Percentiles rank a stretch among this genome's conserved stretches.
These are phyloP conservation scores for Troides oblongomaculatus DNA, from an alignment of 2,888 invertebrate genomes.

Conservation along the genomic window DNA sequence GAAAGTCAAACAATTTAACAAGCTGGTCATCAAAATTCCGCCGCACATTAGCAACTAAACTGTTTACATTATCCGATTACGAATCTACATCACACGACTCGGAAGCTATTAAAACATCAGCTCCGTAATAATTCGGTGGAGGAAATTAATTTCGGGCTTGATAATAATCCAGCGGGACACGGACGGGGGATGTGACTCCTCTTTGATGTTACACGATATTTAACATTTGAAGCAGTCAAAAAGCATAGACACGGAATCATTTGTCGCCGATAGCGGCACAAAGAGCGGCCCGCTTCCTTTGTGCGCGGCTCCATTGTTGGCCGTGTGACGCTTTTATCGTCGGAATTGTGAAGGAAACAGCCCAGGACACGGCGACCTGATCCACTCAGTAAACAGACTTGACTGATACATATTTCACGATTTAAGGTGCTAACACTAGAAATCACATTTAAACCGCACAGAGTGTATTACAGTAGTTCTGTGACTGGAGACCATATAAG, in stretches of 20 bases:
- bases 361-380: constrained; percentile 22
- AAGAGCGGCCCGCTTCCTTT: constrained; percentile 29
- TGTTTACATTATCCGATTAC: too few relatives aligned
- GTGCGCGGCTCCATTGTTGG: constrained; percentile 25
- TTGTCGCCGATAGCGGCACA: constrained; percentile 30
- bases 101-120: too few relatives aligned
- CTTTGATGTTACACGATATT: constrained; percentile 27
- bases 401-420: constrained; percentile 16
- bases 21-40: too few relatives aligned
- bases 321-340: constrained; percentile 25
- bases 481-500: too few relatives aligned
- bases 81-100: too few relatives aligned
- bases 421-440: neutral
- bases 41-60: too few relatives aligned
- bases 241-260: constrained; percentile 29
- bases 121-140: neutral
- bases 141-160: constrained; percentile 5
- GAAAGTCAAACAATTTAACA: too few relatives aligned
- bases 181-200: constrained; percentile 13
- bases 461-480: too few relatives aligned
- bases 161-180: constrained; percentile 4
- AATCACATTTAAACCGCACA: too few relatives aligned
- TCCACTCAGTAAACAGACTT: constrained; percentile 21
- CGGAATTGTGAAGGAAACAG: constrained; percentile 25
- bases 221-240: constrained; percentile 30